phyloP scores from a whole-genome alignment of 2,797 vertebrate genomes.

The Lepidocolaptes lacrymiger region DNA sequence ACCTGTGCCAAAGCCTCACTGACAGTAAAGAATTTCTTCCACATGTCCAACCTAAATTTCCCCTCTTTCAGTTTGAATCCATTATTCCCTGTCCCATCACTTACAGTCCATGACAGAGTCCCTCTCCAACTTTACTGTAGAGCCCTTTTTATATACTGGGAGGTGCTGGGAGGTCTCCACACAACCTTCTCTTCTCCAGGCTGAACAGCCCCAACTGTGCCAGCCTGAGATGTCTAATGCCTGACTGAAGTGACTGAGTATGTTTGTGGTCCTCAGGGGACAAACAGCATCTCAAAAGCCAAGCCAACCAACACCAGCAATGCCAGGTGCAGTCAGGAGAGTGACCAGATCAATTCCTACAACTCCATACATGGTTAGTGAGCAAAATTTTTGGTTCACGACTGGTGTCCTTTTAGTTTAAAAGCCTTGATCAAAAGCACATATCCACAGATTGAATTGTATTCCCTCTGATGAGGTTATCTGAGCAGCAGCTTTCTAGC shows the following conservation, averaged over 20 bases:
- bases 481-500: constrained; percentile 6
- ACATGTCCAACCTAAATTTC: neutral
- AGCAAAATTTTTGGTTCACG: neutral
- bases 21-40: neutral
- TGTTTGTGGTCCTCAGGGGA: neutral
- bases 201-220: neutral
- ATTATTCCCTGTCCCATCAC: neutral
- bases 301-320: neutral
- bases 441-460: neutral
- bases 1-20: neutral
- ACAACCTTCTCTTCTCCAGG: neutral
- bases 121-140: neutral
- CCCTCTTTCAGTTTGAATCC: neutral
- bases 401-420: neutral
- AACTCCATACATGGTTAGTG: neutral
- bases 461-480: neutral
- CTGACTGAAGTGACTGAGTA: neutral
- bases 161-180: neutral
- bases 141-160: neutral
- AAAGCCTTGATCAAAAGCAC: neutral
- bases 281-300: neutral
- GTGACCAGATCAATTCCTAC: neutral
- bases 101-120: neutral
- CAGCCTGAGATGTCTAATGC: neutral
- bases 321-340: neutral